Evolutionary conservation across 2,888 invertebrate genomes (phyloP).

Genomic region (Protula sp.): DNA sequence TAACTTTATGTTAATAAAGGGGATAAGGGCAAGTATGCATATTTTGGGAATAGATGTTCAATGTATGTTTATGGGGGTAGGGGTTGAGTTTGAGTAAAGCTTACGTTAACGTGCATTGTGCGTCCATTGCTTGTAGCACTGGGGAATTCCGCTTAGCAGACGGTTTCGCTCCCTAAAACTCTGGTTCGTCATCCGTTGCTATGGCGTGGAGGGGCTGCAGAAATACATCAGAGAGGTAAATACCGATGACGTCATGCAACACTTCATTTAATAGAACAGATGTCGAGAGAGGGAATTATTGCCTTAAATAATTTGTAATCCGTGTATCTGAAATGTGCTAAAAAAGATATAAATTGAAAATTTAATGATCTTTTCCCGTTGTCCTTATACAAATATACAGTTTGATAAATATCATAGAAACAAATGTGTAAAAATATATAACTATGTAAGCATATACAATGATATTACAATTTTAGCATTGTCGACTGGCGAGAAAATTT

Average conservation of each 20-base stretch:
- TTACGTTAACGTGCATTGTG: no score
- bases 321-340: no score
- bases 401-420: no score
- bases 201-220: conserved; percentile 89
- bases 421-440: neutral
- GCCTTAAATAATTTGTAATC: neutral
- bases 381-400: no score
- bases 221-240: conserved; percentile 76
- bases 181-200: conserved; percentile 93
- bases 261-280: neutral
- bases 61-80: no score
- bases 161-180: conserved; percentile 91
- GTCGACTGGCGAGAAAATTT: conserved; percentile 82
- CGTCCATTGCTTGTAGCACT: conserved; percentile 76
- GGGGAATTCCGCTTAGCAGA: conserved; percentile 94
- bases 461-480: conserved; percentile 59
- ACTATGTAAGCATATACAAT: neutral
- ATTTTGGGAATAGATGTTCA: no score
- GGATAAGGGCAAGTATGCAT: no score
- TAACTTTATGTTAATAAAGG: no score
- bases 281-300: neutral
- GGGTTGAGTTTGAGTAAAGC: no score
- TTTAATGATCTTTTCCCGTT: no score
- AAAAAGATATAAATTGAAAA: no score
- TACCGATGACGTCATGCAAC: neutral